A percentile compares a stretch with the other conserved stretches of the same genome.
These are phyloP conservation scores for Dicycla oo DNA, from an alignment of 2,888 invertebrate species.

Conservation along the genomic window DNA sequence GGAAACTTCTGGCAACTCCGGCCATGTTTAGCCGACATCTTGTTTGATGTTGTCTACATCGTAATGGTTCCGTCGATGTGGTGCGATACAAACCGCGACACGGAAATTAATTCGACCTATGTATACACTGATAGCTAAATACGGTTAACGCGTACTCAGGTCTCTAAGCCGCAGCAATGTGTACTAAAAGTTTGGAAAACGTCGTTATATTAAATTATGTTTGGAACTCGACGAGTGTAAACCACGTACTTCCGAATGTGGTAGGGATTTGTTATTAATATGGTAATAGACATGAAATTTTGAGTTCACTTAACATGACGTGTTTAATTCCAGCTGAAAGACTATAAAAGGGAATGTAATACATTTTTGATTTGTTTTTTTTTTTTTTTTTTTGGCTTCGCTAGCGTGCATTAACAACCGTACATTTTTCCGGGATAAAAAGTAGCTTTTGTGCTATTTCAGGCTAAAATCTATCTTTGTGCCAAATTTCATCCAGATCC, in stretches of 20 bases:
- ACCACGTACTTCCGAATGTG: constrained; percentile 45
- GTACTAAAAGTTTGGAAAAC: constrained; percentile 48
- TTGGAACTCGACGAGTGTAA: constrained; percentile 46
- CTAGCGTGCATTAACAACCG: no score
- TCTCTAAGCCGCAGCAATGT: constrained; percentile 36
- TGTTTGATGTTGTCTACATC: constrained; percentile 69
- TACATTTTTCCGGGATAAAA: no score
- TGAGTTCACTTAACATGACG: constrained; percentile 30
- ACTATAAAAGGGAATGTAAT: constrained; percentile 33
- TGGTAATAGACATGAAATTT: constrained; percentile 42
- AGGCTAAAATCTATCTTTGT: no score
- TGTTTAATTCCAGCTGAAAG: constrained; percentile 35
- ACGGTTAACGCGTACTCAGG: constrained; percentile 16
- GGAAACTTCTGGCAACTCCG: constrained; percentile 52
- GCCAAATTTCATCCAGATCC: no score
- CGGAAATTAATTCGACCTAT: constrained; percentile 74
- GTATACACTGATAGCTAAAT: constrained; percentile 50
- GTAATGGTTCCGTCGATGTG: constrained; percentile 72
- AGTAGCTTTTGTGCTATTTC: no score
- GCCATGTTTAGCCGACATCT: constrained; percentile 64
- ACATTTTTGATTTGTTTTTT: constrained; percentile 29
- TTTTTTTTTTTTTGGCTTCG: constrained; percentile 19
- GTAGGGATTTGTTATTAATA: constrained; percentile 49
- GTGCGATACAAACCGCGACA: constrained; percentile 68
- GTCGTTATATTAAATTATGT: constrained; percentile 50